phyloP scores from a whole-genome alignment of 1,140 invertebrate species.

The Orussus abietinus region DNA sequence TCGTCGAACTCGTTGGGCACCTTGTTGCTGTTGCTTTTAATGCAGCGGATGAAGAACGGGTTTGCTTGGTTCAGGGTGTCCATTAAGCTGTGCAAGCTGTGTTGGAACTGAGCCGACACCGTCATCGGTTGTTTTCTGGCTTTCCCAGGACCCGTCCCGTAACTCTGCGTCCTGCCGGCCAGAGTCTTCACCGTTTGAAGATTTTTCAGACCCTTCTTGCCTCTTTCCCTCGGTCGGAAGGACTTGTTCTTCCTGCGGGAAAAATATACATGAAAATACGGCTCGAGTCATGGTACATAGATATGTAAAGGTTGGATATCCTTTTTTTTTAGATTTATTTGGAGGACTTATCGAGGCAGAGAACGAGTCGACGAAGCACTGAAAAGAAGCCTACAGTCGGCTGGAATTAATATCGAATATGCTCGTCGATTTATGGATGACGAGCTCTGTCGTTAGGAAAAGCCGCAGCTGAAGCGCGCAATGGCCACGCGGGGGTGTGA shows the following conservation, averaged over 20 bases:
- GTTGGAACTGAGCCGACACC: conserved; percentile 91
- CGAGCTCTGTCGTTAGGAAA: no score
- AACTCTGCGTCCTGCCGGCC: conserved; percentile 66
- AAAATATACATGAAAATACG: no score
- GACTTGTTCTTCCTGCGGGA: conserved; percentile 84
- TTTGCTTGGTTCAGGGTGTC: conserved; percentile 91
- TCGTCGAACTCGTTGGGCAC: conserved; percentile 90
- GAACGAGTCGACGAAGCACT: no score
- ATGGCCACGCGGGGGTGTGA: no score
- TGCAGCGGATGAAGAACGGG: conserved; percentile 95
- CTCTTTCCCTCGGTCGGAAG: conserved; percentile 73
- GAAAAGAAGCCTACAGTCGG: no score
- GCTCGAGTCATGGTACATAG: no score
- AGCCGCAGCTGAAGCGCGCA: no score
- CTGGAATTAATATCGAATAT: no score
- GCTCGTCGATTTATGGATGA: no score
- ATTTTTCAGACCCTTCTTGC: conserved; percentile 81
- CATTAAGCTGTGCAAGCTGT: conserved; percentile 87
- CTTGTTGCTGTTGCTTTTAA: conserved; percentile 93
- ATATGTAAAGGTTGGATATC: no score
- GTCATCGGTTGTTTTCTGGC: conserved; percentile 83
- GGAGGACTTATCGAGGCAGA: no score
- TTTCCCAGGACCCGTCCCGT: conserved; percentile 59
- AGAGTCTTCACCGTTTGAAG: conserved; percentile 86
- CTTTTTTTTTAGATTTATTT: no score